A percentile compares a stretch with the other conserved stretches of the same genome.
These are phyloP conservation scores for Sebastes steindachneri DNA, from an alignment of 2,797 vertebrate species.

Conservation along the genomic window DNA sequence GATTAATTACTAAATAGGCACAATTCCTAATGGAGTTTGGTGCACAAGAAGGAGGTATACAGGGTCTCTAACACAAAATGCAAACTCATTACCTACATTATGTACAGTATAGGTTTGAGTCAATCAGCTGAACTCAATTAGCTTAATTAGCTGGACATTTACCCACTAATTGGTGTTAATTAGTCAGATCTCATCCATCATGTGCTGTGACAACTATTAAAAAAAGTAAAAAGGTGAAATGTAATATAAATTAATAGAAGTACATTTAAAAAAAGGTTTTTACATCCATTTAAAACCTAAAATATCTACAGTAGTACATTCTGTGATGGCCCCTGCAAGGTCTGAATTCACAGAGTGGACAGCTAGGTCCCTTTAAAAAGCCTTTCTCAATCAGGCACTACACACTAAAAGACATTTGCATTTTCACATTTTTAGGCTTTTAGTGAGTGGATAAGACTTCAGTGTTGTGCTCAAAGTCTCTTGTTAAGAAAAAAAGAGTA, in stretches of 20 bases:
- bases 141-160: background rate
- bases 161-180: background rate
- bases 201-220: background rate
- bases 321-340: slow-evolving; percentile 1
- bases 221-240: too few species aligned
- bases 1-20: background rate
- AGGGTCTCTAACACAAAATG: too few species aligned
- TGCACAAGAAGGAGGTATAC: background rate
- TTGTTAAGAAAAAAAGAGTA: rapidly evolving
- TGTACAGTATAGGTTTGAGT: background rate
- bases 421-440: background rate
- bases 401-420: rapidly evolving
- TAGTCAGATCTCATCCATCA: background rate
- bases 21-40: slow-evolving; percentile 17
- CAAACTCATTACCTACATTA: background rate
- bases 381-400: too few species aligned
- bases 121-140: background rate
- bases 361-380: too few species aligned
- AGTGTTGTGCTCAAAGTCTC: background rate
- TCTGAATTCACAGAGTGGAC: too few species aligned
- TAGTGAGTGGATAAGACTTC: background rate
- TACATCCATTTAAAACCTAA: slow-evolving; percentile 49
- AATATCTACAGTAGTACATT: slow-evolving; percentile 60
- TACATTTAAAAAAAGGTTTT: slow-evolving; percentile 21
- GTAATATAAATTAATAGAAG: background rate